Conservation (phyloP, 2,888 invertebrate genomes). For the Ptilodon capucinus region DNA sequence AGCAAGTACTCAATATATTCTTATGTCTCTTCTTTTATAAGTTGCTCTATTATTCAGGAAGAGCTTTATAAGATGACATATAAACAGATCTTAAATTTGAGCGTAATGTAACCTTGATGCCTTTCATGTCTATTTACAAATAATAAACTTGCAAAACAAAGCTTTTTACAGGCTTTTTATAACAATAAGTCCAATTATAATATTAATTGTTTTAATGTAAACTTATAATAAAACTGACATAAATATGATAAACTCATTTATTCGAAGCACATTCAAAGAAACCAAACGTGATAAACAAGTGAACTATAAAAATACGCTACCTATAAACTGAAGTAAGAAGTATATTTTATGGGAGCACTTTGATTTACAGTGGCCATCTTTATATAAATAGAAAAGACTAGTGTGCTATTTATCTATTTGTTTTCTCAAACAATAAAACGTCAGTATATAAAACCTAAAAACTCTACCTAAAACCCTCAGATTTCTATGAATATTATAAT, state of each 20-base stretch:
- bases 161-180: too few species aligned
- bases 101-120: too few species aligned
- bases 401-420: conserved; percentile 15
- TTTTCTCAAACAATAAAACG: conserved; percentile 3
- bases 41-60: too few species aligned
- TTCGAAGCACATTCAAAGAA: conserved; percentile 4
- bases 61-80: too few species aligned
- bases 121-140: too few species aligned
- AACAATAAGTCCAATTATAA: too few species aligned
- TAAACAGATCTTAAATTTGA: too few species aligned
- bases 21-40: too few species aligned
- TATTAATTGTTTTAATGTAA: neutral
- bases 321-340: conserved; percentile 8
- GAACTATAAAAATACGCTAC: conserved; percentile 12
- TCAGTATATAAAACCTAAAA: too few species aligned
- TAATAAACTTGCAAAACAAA: too few species aligned
- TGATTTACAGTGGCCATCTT: conserved; percentile 10
- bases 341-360: conserved; percentile 19
- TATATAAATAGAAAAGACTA: conserved; percentile 30
- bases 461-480: too few species aligned
- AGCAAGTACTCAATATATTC: too few species aligned
- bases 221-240: conserved; percentile 9
- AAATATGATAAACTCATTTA: conserved; percentile 12
- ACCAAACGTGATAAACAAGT: conserved; percentile 4
- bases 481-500: neutral